Evolutionary conservation across 2,888 invertebrate species (phyloP).

Genomic region (Gortyna flavago): DNA sequence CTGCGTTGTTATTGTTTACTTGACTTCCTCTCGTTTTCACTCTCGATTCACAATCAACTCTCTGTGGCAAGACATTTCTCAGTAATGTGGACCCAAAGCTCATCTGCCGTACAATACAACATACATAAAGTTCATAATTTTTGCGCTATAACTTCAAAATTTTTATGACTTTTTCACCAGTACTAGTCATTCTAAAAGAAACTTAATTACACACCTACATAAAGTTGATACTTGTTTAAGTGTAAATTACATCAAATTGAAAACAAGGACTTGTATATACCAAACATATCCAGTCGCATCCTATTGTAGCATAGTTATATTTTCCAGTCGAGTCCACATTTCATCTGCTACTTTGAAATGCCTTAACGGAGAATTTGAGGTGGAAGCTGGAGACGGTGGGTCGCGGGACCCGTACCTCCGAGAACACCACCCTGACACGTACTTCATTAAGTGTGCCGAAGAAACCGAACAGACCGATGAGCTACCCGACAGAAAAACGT

Average conservation of each 20-base stretch:
- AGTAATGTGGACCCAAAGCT: background rate
- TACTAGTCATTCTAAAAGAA: background rate
- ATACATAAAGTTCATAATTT: background rate
- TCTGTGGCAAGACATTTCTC: background rate
- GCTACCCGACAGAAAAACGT: slow-evolving; percentile 82
- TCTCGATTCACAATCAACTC: background rate
- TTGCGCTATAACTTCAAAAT: background rate
- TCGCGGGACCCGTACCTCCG: slow-evolving; percentile 95
- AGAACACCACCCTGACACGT: slow-evolving; percentile 96
- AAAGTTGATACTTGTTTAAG: background rate
- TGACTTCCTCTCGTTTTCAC: background rate
- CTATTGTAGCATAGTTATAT: background rate
- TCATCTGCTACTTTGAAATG: slow-evolving; percentile 96
- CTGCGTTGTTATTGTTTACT: background rate
- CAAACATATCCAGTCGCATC: background rate
- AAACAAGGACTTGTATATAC: background rate
- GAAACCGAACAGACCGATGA: slow-evolving; percentile 92
- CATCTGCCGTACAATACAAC: background rate
- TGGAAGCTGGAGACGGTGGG: slow-evolving; percentile 97
- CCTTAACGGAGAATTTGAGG: slow-evolving; percentile 96
- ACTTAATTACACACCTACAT: background rate
- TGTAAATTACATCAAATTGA: background rate
- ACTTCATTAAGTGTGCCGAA: slow-evolving; percentile 93
- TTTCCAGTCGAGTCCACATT: slow-evolving; percentile 96
- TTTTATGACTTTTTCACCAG: background rate